Evolutionary conservation across 2,888 invertebrate species (phyloP), one percentile per base, ranked within the genome.

Genomic region (Argynnis bischoffii): DNA sequence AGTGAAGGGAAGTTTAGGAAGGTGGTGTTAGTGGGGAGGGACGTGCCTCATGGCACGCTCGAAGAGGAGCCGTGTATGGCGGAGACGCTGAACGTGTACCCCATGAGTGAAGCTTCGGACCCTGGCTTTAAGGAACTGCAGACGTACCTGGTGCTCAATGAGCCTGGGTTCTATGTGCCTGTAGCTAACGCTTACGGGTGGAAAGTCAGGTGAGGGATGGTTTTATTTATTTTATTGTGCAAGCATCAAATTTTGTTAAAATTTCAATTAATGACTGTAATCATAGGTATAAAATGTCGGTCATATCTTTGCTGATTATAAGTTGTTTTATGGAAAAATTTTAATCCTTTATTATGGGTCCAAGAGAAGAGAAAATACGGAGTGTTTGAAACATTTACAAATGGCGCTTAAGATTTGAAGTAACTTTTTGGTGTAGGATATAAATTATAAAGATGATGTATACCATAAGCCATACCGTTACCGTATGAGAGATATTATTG

Each of bases 91-190:
- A 72, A 75, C 57, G 18, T 82, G 63, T 78, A 77, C 64, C 81
- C 84, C 8, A 56, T 80, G 51, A 71, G 65, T 46, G 69, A 75
- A 6, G 63, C 64, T 2, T 47, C 47, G 0, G 55, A 73, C 26
- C 71, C 66, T 11, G 68, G 63, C 21, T 82, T 85, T 69, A 72
- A 70, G 14, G 74, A 74, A 0, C 60, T 90, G 72, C 89, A 86
- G 77, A 75, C 75, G 55, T 83, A 89, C 69, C 72, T 93, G 74
- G 77, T 92, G 73, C 72, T 86, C 5, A 64, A 86, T 54, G 79
- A 88, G 73, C 82, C 90, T 0, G 82, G 72, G n/a, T 89, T 86
- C 78, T 92, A 92, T 72, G 82, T 91, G 70, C 87, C 92, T 3
- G 69, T 86, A 2, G 85, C 87, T 59, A 92, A 93, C 74, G 72